Evolutionary conservation across 2,797 vertebrate species (phyloP), one percentile per base, ranked within the genome.

Genomic region (Taenioides sp.): DNA sequence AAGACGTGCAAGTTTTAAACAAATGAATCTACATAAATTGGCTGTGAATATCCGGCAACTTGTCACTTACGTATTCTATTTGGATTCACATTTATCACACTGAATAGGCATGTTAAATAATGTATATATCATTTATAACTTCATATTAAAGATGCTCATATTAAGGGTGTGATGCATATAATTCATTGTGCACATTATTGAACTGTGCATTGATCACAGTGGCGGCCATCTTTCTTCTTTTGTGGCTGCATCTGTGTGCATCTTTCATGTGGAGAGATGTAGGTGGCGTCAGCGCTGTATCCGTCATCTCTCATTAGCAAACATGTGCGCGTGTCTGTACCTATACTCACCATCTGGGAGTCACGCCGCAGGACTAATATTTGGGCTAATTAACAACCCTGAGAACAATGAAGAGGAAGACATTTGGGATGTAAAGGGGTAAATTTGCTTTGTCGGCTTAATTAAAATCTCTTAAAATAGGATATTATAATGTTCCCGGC

Each of bases 391-490:
- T 92, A 92, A 85, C 86, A 90, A 89, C 81, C 80, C 80, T 77
- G 87, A 85, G 85, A 88, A 91, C 86, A 88, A 88, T 84, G 80
- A 81, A 82, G 82, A 75, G 87, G 86, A 83, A 89, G 86, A 89
- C 86, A 81, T 89, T 91, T 88, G 86, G 87, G 88, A 90, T 78
- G 85, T 80, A 78, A 75, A 70, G 81, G 85, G 77, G 75, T 37
- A 89, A 87, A 88, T 80, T 17, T 87, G 88, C 87, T 91, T 89
- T 88, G 87, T 90, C 88, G 88, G 89, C 88, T 92, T 92, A 92
- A 93, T 92, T 92, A 92, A 89, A 90, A 86, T 78, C 80, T 83
- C 81, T 86, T 75, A 85, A 91, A 91, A 91, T 84, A 88, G 88
- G 86, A 77, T 73, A 84, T 84, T 85, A 87, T 73, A n/a, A 63